Conservation (phyloP, 2,113 vertebrate species). For the Erpornis zantholeuca region DNA sequence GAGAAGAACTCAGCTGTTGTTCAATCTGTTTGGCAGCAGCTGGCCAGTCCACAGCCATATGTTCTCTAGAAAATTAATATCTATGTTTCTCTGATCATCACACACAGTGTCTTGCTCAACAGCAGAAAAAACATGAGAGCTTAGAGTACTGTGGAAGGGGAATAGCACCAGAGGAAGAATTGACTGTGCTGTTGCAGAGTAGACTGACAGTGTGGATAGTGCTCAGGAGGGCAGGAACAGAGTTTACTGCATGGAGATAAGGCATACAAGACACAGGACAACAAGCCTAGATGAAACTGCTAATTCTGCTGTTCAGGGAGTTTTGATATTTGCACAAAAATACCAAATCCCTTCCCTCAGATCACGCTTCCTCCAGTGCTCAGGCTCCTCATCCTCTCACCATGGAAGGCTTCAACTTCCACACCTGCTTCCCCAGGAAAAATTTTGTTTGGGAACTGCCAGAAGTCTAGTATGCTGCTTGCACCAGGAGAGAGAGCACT, state of each 20-base stretch:
- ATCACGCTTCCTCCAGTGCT: background rate
- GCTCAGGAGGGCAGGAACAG: background rate
- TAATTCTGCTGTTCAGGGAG: background rate
- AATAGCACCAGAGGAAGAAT: background rate
- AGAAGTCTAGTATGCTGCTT: conserved; percentile 33
- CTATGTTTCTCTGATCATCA: background rate
- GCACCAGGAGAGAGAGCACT: conserved; percentile 24
- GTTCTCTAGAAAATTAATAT: background rate
- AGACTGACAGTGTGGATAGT: background rate
- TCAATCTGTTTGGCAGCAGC: conserved; percentile 47
- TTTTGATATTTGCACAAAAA: background rate
- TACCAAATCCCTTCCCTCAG: background rate
- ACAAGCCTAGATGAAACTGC: background rate
- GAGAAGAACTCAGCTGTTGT: conserved; percentile 48
- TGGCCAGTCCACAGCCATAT: background rate
- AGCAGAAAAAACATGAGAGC: background rate
- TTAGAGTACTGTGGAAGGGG: background rate
- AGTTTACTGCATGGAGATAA: background rate
- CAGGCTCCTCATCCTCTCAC: background rate
- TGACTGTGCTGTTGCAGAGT: background rate
- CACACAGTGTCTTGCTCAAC: background rate
- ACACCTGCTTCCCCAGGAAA: conserved; percentile 42
- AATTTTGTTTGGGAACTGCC: conserved; percentile 10
- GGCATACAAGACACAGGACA: background rate
- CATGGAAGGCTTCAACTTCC: background rate